A percentile compares a stretch with the other conserved stretches of the same genome.
Evolutionary conservation across 2,888 invertebrate species (phyloP).

Genomic region (Eristalis pertinax): DNA sequence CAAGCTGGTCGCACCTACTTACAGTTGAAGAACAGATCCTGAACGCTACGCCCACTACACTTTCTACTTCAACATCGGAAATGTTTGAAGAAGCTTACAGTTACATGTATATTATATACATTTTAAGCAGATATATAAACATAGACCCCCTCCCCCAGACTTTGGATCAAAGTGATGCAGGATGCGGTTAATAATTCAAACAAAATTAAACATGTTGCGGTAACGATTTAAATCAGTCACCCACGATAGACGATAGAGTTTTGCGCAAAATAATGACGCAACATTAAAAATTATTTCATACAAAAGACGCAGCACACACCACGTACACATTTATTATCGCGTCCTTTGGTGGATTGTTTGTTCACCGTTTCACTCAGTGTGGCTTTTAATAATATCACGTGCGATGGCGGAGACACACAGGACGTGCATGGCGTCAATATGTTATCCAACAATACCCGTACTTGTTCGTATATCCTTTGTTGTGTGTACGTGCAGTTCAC

Average conservation of each 20-base stretch:
- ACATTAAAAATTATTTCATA: not conserved
- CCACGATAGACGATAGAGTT: not conserved
- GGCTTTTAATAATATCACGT: not conserved
- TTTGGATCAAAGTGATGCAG: not conserved
- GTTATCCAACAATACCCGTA: not conserved
- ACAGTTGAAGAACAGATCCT: too few species aligned
- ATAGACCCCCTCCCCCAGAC: too few species aligned
- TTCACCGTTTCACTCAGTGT: not conserved
- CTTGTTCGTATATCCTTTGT: not conserved
- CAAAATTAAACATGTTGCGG: not conserved
- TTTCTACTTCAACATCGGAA: too few species aligned
- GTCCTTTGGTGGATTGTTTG: not conserved
- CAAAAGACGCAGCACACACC: not conserved
- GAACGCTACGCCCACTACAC: too few species aligned
- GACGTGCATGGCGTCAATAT: not conserved
- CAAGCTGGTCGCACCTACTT: too few species aligned
- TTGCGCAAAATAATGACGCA: not conserved
- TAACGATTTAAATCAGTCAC: not conserved
- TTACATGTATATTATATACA: too few species aligned
- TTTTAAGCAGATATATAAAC: too few species aligned
- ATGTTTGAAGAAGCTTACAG: too few species aligned
- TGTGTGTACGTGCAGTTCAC: not conserved
- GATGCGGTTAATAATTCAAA: not conserved
- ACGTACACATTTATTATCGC: not conserved
- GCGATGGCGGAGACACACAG: not conserved